These are phyloP conservation scores for Eumacrocentrus americanus DNA, from an alignment of 2,888 invertebrate species.

Conservation along the genomic window DNA sequence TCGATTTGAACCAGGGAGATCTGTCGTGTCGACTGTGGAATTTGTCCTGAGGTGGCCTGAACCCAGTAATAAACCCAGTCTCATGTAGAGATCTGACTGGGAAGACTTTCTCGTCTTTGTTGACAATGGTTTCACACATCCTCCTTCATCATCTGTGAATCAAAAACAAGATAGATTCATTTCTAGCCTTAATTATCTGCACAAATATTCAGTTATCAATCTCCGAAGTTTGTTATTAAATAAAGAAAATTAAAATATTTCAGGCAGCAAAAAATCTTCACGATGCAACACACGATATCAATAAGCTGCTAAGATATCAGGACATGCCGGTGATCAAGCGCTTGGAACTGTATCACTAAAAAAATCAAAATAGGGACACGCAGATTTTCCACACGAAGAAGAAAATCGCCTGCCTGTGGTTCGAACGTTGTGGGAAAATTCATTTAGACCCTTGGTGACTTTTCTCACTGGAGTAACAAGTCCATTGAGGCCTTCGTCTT, in stretches of 20 bases:
- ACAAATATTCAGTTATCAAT: background rate
- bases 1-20: constrained; percentile 42
- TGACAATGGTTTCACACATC: constrained; percentile 68
- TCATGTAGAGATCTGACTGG: constrained; percentile 82
- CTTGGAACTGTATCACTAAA: background rate
- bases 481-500: constrained; percentile 58
- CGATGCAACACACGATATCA: constrained; percentile 11
- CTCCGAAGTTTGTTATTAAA: too few species aligned
- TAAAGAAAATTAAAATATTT: background rate
- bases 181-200: background rate
- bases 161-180: background rate
- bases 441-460: constrained; percentile 23
- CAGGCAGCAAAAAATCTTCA: constrained; percentile 11
- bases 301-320: constrained; percentile 14
- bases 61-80: constrained; percentile 80
- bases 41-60: constrained; percentile 67
- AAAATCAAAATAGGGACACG: constrained; percentile 13
- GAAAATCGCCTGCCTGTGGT: constrained; percentile 36
- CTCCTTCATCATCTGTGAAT: constrained; percentile 74
- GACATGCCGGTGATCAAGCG: background rate
- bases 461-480: constrained; percentile 34
- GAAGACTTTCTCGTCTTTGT: constrained; percentile 64
- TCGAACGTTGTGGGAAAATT: constrained; percentile 15
- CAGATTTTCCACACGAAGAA: constrained; percentile 16
- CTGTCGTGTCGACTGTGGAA: constrained; percentile 52